phyloP scores from a whole-genome alignment of 2,113 vertebrate species.

The Hemibagrus wyckioides region DNA sequence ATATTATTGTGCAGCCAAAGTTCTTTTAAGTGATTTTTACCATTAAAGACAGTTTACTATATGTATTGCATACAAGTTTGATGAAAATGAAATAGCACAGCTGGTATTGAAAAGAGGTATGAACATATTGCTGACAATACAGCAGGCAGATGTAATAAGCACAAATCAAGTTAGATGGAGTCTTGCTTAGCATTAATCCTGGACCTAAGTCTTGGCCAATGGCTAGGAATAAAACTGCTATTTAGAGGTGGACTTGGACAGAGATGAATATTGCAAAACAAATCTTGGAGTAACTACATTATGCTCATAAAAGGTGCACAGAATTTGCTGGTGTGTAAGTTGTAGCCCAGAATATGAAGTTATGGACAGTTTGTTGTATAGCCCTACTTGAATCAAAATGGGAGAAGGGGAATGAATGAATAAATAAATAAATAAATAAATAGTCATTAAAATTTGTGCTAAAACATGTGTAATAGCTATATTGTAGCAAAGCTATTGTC shows the following conservation, averaged over 20 bases:
- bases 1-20: slow-evolving; percentile 23
- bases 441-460: neutral
- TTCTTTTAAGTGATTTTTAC: slow-evolving; percentile 32
- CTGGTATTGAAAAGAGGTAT: slow-evolving; percentile 6
- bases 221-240: slow-evolving; percentile 41
- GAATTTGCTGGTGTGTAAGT: slow-evolving; percentile 9
- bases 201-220: slow-evolving; percentile 22
- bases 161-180: slow-evolving; percentile 43
- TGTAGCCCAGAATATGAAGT: neutral
- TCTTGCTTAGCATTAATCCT: slow-evolving; percentile 41
- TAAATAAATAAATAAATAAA: neutral
- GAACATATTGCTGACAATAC: slow-evolving; percentile 37
- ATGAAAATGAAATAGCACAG: slow-evolving; percentile 39
- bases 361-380: neutral
- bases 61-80: slow-evolving; percentile 23
- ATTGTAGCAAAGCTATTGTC: too few species aligned
- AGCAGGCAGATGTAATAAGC: slow-evolving; percentile 14
- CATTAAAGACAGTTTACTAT: slow-evolving; percentile 26
- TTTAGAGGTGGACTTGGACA: slow-evolving; percentile 36
- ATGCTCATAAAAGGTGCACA: slow-evolving; percentile 11
- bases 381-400: neutral
- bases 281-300: slow-evolving; percentile 41
- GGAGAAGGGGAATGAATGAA: neutral
- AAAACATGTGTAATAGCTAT: too few species aligned
- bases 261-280: slow-evolving; percentile 49